Evolutionary conservation across 2,888 invertebrate genomes (phyloP), one percentile per base, ranked within the genome.

Genomic region (Clunio marinus): DNA sequence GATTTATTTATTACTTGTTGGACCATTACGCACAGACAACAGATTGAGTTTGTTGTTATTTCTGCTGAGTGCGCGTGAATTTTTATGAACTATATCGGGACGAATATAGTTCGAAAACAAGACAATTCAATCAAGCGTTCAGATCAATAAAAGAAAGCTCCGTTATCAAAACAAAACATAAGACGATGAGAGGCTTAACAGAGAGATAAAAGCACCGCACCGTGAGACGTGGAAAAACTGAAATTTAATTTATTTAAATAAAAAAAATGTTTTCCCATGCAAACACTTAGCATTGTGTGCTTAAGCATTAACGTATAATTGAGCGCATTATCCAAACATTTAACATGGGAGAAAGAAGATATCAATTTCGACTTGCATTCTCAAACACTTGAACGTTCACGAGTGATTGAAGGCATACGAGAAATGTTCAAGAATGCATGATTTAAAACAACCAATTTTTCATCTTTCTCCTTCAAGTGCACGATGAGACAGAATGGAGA

Each of bases 281-380:
- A 63, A 63, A 63, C 62, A 63, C 62, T 45, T 35, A 7, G n/a
- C 62, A 13, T 55, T 66, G 35, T 66, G 51, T 51, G 22, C 35
- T 66, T 13, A 55, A 45, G 66, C 65, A 66, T 66, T 32, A 66
- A 66, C 51, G 65, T 51, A 65, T 65, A 65, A 65, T 65, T 65
- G 65, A 65, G 65, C 65, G 51, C 46, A 46, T 32, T 65, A 65
- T 65, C 20, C 25, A 51, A 51, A 27, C 51, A 57, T 22, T 51
- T 22, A 25, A 45, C 35, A 63, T 63, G 62, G 57, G 10, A 59
- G 59, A 59, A 59, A 59, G 20, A 22, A 60, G 20, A 63, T 45
- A 63, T 63, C 62, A 45, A 41, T 63, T 57, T 27, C 57, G 27
- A 27, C 25, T n/a, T 51, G 51, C 22, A n/a, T 51, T 51, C 13